Conservation (phyloP, 2,888 invertebrate genomes). For the Pediacus dermestoides region DNA sequence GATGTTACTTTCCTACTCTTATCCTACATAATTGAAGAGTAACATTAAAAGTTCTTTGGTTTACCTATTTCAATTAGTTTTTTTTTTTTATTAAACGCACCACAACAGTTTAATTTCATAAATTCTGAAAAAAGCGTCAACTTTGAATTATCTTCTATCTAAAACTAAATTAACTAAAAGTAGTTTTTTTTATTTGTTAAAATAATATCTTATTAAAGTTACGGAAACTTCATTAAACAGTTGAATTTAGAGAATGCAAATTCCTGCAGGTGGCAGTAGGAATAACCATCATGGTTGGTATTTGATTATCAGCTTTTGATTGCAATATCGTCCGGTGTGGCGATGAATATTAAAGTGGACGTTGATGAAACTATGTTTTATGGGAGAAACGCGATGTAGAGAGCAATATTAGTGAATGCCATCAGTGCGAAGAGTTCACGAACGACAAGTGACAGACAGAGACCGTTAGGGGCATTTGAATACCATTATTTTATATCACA, state of each 20-base stretch:
- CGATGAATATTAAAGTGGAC: slow-evolving; percentile 9
- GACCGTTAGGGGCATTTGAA: slow-evolving; percentile 4
- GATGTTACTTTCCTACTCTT: too few relatives aligned
- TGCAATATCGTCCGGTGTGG: slow-evolving; percentile 7
- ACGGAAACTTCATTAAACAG: too few relatives aligned
- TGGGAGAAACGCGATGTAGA: not conserved
- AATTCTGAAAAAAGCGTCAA: too few relatives aligned
- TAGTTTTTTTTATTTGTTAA: too few relatives aligned
- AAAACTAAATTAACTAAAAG: too few relatives aligned
- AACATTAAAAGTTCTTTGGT: too few relatives aligned
- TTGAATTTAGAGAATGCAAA: slow-evolving; percentile 6
- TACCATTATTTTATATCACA: slow-evolving; percentile 6
- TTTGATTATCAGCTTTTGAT: slow-evolving; percentile 10
- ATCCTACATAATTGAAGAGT: too few relatives aligned
- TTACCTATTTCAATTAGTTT: too few relatives aligned
- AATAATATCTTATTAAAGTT: too few relatives aligned
- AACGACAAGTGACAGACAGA: not conserved
- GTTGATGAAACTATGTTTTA: slow-evolving; percentile 3
- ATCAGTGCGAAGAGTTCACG: not conserved
- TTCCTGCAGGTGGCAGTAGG: slow-evolving; percentile 6
- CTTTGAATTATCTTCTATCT: too few relatives aligned
- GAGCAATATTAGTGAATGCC: slow-evolving; percentile 3
- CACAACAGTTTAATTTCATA: too few relatives aligned
- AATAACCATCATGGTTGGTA: slow-evolving; percentile 2
- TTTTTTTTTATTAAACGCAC: too few relatives aligned